A percentile compares a stretch with the other conserved stretches of the same genome.
phyloP scores from a whole-genome alignment of 2,888 invertebrate species.

The Dryococelus australis region DNA sequence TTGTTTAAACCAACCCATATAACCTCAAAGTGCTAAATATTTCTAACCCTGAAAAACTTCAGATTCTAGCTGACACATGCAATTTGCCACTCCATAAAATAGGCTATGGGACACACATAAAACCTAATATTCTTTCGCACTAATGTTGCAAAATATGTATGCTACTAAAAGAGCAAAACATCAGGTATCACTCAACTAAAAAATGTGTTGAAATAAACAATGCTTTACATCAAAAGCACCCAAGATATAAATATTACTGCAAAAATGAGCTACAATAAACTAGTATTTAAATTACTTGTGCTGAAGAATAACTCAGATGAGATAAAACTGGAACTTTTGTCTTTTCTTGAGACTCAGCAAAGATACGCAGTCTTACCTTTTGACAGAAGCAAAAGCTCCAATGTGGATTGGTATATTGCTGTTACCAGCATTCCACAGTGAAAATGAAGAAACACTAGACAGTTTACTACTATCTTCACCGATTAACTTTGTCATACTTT shows the following conservation, averaged over 20 bases:
- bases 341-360: conserved; percentile 23
- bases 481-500: conserved; percentile 43
- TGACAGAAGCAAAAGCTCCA: conserved; percentile 45
- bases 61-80: no score
- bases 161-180: no score
- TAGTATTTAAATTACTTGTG: neutral
- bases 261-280: neutral
- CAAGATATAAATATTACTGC: neutral
- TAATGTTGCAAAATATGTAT: no score
- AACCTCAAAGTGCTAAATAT: no score
- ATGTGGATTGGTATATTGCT: conserved; percentile 43
- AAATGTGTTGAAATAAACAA: neutral
- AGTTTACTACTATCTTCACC: conserved; percentile 45
- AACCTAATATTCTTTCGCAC: no score
- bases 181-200: neutral
- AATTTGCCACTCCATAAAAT: no score
- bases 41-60: no score
- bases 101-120: no score
- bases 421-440: conserved; percentile 46
- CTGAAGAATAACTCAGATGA: neutral
- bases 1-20: no score
- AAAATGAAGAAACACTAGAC: conserved; percentile 46
- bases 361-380: conserved; percentile 45
- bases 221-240: neutral
- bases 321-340: conserved; percentile 27